Evolutionary conservation across 2,113 vertebrate genomes (phyloP).

Genomic region (Centropus unirufus): DNA sequence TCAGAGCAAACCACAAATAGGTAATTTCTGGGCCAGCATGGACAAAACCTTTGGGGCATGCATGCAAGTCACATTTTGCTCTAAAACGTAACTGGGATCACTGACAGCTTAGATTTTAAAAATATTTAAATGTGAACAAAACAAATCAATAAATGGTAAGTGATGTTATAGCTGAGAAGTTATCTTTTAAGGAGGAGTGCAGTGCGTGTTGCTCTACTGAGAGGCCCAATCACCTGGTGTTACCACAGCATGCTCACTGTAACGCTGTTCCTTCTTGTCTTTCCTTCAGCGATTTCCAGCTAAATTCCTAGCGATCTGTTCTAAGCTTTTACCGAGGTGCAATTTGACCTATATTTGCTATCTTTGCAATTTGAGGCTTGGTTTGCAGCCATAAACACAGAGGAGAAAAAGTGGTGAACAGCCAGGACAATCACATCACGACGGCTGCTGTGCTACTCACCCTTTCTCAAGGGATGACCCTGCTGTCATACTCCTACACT

Average conservation of each 20-base stretch:
- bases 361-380: neutral
- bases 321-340: neutral
- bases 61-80: neutral
- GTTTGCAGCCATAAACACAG: neutral
- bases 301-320: neutral
- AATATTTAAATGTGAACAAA: neutral
- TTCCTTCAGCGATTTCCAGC: neutral
- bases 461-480: neutral
- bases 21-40: neutral
- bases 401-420: neutral
- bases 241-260: neutral
- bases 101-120: neutral
- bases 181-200: too few species aligned
- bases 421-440: accelerated
- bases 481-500: neutral
- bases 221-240: neutral
- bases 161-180: neutral
- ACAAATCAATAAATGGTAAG: neutral
- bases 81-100: neutral
- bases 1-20: accelerated
- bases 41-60: neutral
- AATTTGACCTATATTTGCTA: neutral
- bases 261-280: neutral
- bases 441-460: neutral
- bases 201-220: neutral